Percentiles rank a stretch among this genome's conserved stretches.
Conservation (phyloP, 2,113 vertebrate species). For the Gallinago paraguaiae region DNA sequence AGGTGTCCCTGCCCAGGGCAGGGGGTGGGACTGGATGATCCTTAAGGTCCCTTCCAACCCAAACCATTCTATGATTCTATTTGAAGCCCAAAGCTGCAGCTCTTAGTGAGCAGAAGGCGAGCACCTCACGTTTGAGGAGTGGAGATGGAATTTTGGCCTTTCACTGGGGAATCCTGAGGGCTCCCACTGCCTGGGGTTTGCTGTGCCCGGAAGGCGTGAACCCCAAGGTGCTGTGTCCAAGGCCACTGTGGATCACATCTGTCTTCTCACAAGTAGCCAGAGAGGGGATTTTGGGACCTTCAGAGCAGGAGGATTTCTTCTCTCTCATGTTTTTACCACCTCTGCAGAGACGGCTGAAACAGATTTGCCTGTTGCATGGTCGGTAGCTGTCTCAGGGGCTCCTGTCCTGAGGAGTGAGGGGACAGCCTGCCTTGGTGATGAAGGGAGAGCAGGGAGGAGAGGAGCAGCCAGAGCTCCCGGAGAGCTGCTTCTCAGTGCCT, state of each 20-base stretch:
- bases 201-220: rapidly evolving
- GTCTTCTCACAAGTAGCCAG: not conserved
- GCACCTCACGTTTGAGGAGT: not conserved
- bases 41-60: too few relatives aligned
- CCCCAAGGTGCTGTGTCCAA: not conserved
- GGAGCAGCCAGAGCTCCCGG: not conserved
- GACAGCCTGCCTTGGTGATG: not conserved
- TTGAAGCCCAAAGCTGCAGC: not conserved
- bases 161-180: rapidly evolving
- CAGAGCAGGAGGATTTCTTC: not conserved
- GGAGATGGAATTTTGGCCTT: not conserved
- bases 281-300: not conserved
- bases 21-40: too few relatives aligned
- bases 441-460: not conserved
- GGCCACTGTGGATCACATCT: not conserved
- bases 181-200: rapidly evolving
- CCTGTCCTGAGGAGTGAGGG: not conserved
- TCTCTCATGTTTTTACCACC: not conserved
- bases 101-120: not conserved
- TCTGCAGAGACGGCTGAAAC: not conserved
- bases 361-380: not conserved
- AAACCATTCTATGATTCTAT: not conserved
- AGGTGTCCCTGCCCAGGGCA: too few relatives aligned
- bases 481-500: not conserved
- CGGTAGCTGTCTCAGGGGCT: not conserved